Evolutionary conservation across 2,113 vertebrate genomes (phyloP), one percentile per base, ranked within the genome.

Genomic region (Apodemus sylvaticus): DNA sequence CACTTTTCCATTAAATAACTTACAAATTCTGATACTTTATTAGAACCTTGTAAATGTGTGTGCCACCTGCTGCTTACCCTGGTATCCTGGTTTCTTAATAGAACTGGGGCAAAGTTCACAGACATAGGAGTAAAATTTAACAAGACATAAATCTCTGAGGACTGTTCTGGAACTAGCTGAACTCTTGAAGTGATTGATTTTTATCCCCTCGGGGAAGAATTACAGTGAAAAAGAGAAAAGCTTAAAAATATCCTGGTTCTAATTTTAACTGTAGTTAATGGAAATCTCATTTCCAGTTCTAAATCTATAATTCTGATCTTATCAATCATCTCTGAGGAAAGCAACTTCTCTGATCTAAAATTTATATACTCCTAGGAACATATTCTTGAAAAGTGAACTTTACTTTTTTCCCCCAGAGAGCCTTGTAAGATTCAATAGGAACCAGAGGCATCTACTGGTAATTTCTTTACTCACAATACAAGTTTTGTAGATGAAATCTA

Each of bases 201-300:
- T 86, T 73, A 78, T 76, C 19, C 77, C 31, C 55, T 96, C 48
- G 70, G 86, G 70, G 73, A 96, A 78, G 90, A 96, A 86, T 88
- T 62, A 97, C 55, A 85, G 51, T 51, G 79, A 68, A 93, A 95
- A 88, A 92, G 74, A 86, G n/a, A 86, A 94, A 96, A 90, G 87
- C 85, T 83, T 96, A 97, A 92, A 97, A 95, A 96, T 94, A 73
- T 85, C 92, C 79, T 92, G 20, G 60, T 94, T 45, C 95, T 97
- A 97, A 98, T 97, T 98, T 97, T 97, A 97, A 94, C 94, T 29
- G 4, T 45, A 86, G 91, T 34, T 45, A 89, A 95, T 93, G 34
- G 92, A 96, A 96, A 94, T 89, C 90, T 97, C 95, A 97, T 97
- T 97, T 97, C 95, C 92, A 95, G 58, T 58, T 81, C 95, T 93